Evolutionary conservation across 1,140 invertebrate species (phyloP), one percentile per base, ranked within the genome.

Genomic region (Leptinotarsa defecta): DNA sequence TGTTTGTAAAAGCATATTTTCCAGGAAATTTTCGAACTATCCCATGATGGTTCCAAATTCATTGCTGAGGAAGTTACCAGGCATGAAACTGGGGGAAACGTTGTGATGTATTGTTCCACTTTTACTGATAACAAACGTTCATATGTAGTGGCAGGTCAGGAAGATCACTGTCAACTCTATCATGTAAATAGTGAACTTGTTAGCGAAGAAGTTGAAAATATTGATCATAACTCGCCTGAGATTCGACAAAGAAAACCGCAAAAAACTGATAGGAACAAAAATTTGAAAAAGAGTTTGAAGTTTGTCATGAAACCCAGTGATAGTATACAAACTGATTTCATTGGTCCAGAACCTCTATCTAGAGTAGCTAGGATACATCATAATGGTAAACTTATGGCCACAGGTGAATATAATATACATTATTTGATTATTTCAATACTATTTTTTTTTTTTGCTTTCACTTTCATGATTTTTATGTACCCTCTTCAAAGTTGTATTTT

Each of bases 131-230:
- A 88, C 0, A 91, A 92, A 79, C 89, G 91, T 79, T 92, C 91
- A 11, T 93, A 92, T 84, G 85, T 98, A n/a, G 94, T 93, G 22
- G 94, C 94, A 57, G 96, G 96, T 2, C 94, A 96, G 87, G 95
- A 98, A 88, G 95, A 93, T 71, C 93, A 95, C 81, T 97, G 95
- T 86, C 94, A 96, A 81, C 87, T 97, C 76, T 97, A 97, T 83
- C 91, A 91, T 84, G 91, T 98, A 0, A 93, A 92, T 83, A 90
- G 92, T 64, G 91, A 91, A 74, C 87, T 94, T 77, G 88, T 84
- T 17, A 83, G 77, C 64, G 68, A 84, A n/a, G 89, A 88, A 76
- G 83, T 88, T 65, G 80, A 87, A 77, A 84, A 75, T 8, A 86
- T 87, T 77, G 84, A 80, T 27, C 63, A 81, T 89, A 65, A 87